A percentile compares a stretch with the other conserved stretches of the same genome.
phyloP scores from a whole-genome alignment of 2,113 vertebrate genomes.

The Marmota monax region DNA sequence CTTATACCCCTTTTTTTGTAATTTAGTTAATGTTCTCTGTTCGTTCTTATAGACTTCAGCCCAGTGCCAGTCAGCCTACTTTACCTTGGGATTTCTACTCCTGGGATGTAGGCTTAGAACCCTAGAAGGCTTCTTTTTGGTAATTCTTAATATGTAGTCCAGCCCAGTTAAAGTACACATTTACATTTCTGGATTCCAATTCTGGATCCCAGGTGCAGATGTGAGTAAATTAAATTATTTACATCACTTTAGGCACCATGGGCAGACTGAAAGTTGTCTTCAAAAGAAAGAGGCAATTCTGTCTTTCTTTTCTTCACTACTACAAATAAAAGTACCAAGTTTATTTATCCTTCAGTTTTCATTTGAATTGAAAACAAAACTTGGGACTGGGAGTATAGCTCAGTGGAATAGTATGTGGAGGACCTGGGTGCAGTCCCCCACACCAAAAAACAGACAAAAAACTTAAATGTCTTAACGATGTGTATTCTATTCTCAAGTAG shows the following conservation, averaged over 20 bases:
- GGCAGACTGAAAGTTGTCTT: not conserved
- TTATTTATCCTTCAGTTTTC: slow-evolving; percentile 38
- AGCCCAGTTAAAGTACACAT: not conserved
- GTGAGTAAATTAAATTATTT: not conserved
- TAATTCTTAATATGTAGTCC: slow-evolving; percentile 9
- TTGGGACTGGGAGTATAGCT: not conserved
- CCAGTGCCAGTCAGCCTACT: not conserved
- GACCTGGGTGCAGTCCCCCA: not conserved
- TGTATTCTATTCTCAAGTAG: not conserved
- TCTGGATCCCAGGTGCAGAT: slow-evolving; percentile 28
- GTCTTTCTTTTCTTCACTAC: slow-evolving; percentile 19
- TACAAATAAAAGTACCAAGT: not conserved
- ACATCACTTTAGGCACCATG: not conserved
- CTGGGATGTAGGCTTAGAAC: not conserved
- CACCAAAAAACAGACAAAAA: not conserved
- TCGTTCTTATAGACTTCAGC: not conserved
- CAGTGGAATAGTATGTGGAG: not conserved
- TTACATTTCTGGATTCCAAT: slow-evolving; percentile 27
- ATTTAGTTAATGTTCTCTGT: not conserved
- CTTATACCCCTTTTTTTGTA: not conserved
- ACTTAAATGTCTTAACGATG: not conserved
- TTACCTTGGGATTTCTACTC: not conserved
- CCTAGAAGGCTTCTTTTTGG: not conserved
- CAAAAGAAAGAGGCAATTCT: not conserved
- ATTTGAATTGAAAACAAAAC: slow-evolving; percentile 36